phyloP scores from a whole-genome alignment of 2,797 vertebrate species.

The Glyptemys insculpta region DNA sequence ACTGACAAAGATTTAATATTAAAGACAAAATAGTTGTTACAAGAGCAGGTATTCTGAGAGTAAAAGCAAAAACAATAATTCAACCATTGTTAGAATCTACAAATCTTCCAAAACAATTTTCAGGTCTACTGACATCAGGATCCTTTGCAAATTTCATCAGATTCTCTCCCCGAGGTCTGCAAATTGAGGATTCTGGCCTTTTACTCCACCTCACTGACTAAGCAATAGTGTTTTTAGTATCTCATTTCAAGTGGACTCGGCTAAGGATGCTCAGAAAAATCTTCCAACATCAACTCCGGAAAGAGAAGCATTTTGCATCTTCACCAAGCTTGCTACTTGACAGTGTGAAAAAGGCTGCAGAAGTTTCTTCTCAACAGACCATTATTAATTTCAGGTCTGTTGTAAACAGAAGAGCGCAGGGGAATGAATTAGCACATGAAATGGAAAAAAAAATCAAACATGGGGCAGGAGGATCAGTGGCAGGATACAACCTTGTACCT shows the following conservation, averaged over 20 bases:
- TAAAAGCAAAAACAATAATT: neutral
- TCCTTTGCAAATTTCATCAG: neutral
- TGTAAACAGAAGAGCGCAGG: neutral
- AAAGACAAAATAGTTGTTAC: no score
- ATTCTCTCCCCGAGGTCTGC: neutral
- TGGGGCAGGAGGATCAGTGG: neutral
- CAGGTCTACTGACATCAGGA: neutral
- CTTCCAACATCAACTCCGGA: neutral
- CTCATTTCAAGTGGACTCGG: neutral
- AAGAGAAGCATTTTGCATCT: neutral
- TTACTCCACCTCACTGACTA: neutral
- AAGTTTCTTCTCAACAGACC: neutral
- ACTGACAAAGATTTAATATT: no score
- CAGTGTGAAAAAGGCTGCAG: neutral
- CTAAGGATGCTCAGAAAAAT: rapidly evolving
- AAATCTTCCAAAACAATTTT: neutral
- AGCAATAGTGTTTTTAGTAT: neutral
- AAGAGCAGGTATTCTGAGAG: neutral
- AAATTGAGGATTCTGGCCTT: neutral
- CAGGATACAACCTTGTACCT: neutral
- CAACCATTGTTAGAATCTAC: neutral
- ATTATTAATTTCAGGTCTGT: neutral
- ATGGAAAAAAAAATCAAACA: neutral
- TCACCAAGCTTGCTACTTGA: neutral
- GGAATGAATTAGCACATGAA: neutral